phyloP scores from a whole-genome alignment of 2,113 vertebrate genomes.

The Urocitellus parryii region DNA sequence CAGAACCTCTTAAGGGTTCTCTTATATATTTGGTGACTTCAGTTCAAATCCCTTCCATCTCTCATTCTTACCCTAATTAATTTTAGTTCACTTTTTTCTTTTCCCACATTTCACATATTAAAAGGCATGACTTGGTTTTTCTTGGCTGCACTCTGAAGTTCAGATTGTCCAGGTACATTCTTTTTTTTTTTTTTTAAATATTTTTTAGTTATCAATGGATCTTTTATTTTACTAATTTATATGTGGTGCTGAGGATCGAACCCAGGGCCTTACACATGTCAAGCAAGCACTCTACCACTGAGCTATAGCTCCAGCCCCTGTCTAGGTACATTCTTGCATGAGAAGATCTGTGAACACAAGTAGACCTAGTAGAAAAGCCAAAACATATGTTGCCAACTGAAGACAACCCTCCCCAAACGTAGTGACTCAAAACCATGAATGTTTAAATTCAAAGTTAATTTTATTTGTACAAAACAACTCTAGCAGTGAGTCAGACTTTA shows the following conservation, averaged over 20 bases:
- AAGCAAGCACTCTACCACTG: no score
- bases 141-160: background rate
- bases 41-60: background rate
- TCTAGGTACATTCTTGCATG: background rate
- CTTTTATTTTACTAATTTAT: no score
- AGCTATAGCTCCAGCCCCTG: no score
- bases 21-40: background rate
- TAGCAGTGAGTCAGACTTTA: background rate
- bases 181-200: no score
- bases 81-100: background rate
- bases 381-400: background rate
- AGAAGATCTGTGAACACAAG: background rate
- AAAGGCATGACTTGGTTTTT: background rate
- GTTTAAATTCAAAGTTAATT: slow-evolving; percentile 41
- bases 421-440: background rate
- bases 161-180: background rate
- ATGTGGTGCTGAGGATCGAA: no score
- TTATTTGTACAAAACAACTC: slow-evolving; percentile 18
- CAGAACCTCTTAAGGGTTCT: background rate
- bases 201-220: no score
- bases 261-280: no score
- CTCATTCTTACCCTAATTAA: background rate
- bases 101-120: background rate
- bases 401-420: background rate
- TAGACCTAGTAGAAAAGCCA: background rate